phyloP scores from a whole-genome alignment of 1,140 invertebrate genomes.

The Orussus abietinus region DNA sequence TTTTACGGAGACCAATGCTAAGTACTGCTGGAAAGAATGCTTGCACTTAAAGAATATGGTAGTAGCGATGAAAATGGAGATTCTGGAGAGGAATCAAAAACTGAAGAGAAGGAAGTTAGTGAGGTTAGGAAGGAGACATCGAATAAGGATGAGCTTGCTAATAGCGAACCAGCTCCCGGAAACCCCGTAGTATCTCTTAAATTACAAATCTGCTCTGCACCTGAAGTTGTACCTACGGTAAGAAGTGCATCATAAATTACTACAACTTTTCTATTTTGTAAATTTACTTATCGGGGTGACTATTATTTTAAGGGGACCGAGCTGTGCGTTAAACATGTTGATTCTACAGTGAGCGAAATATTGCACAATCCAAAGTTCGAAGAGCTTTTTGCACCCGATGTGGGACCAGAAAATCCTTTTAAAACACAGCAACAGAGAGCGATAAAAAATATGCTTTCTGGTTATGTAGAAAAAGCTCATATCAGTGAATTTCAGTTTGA shows the following conservation, averaged over 20 bases:
- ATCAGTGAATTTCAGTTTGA: slow-evolving; percentile 98
- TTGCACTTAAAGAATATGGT: slow-evolving; percentile 62
- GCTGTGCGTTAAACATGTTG: slow-evolving; percentile 60
- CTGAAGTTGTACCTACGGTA: slow-evolving; percentile 74
- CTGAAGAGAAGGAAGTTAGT: slow-evolving; percentile 19
- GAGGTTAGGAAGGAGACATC: slow-evolving; percentile 19
- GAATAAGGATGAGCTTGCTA: slow-evolving; percentile 7
- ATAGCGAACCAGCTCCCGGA: slow-evolving; percentile 7
- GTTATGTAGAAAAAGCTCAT: slow-evolving; percentile 92
- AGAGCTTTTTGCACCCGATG: slow-evolving; percentile 87
- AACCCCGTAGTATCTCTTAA: slow-evolving; percentile 49
- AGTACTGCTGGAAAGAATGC: slow-evolving; percentile 44
- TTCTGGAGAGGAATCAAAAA: slow-evolving; percentile 40
- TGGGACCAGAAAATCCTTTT: slow-evolving; percentile 89
- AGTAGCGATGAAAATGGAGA: slow-evolving; percentile 60
- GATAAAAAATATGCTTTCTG: slow-evolving; percentile 87
- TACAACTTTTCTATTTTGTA: too few relatives aligned
- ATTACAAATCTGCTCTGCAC: slow-evolving; percentile 73
- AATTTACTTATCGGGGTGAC: slow-evolving; percentile 7
- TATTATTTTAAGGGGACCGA: slow-evolving; percentile 50
- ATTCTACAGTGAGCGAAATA: slow-evolving; percentile 76
- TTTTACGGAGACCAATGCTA: slow-evolving; percentile 1
- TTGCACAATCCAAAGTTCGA: slow-evolving; percentile 93
- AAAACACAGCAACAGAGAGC: slow-evolving; percentile 85
- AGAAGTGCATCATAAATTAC: slow-evolving; percentile 26